Percentiles rank a stretch among this genome's conserved stretches.
Evolutionary conservation across 2,113 vertebrate genomes (phyloP).

Genomic region (Poeciliopsis retropinna): DNA sequence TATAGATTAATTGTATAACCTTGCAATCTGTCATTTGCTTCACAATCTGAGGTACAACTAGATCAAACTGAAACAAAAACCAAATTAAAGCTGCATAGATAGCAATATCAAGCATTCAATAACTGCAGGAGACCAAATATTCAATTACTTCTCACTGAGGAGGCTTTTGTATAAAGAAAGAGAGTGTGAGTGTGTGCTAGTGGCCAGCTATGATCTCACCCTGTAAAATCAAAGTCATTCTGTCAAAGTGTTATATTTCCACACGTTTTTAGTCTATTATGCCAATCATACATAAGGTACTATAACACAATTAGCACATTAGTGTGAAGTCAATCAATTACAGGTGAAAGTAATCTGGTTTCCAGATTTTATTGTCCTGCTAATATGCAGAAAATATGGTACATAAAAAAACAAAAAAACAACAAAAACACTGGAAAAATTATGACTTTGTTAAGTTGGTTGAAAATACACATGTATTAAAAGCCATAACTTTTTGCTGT

Average conservation of each 20-base stretch:
- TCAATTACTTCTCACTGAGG: background rate
- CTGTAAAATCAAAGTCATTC: background rate
- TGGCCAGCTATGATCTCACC: background rate
- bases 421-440: background rate
- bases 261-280: background rate
- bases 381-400: background rate
- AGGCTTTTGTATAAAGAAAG: background rate
- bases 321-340: background rate
- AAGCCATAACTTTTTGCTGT: background rate
- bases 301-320: background rate
- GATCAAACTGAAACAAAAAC: slow-evolving; percentile 31
- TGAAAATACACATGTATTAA: background rate
- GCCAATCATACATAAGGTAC: background rate
- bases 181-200: background rate
- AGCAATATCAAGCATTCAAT: slow-evolving; percentile 8
- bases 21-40: slow-evolving; percentile 8
- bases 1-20: slow-evolving; percentile 56
- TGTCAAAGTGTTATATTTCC: background rate
- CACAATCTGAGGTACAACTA: slow-evolving; percentile 14
- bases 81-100: slow-evolving; percentile 35
- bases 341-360: background rate
- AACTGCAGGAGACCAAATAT: slow-evolving; percentile 21
- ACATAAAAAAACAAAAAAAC: background rate
- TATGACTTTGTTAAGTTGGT: background rate
- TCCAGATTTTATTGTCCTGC: background rate